phyloP scores from a whole-genome alignment of 2,113 vertebrate genomes.

The Protobothrops flavoviridis region DNA sequence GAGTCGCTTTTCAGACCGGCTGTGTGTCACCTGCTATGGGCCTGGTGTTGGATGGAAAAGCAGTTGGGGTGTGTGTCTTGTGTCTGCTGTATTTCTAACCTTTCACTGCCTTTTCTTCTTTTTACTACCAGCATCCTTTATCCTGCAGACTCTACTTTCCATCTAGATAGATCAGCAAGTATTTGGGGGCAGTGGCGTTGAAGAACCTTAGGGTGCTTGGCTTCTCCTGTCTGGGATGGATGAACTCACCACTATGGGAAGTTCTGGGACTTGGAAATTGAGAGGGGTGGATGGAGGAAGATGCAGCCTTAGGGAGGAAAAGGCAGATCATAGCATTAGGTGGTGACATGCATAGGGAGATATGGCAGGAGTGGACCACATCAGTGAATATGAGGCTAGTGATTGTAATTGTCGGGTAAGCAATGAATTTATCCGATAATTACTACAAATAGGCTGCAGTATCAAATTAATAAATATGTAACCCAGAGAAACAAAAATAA shows the following conservation, averaged over 20 bases:
- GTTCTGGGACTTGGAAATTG: not conserved
- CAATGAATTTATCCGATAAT: not conserved
- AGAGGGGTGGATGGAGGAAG: not conserved
- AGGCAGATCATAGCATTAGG: not conserved
- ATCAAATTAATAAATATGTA: not conserved
- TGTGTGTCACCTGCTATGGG: not conserved
- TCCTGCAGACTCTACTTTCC: not conserved
- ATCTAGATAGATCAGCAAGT: not conserved
- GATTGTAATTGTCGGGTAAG: not conserved
- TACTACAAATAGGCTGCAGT: not conserved
- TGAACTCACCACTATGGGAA: not conserved
- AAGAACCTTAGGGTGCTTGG: not conserved
- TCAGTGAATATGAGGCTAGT: not conserved
- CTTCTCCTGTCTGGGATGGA: not conserved
- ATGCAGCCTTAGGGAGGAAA: not conserved
- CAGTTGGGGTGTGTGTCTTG: no score
- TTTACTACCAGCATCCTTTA: not conserved
- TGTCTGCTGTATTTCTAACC: no score
- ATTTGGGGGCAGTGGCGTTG: not conserved
- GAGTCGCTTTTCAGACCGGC: not conserved
- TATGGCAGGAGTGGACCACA: not conserved
- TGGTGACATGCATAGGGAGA: not conserved
- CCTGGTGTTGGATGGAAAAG: not conserved
- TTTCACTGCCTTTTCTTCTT: not conserved
- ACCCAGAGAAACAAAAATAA: not conserved